These are phyloP conservation scores for Lomographa bimaculata DNA, from an alignment of 2,888 invertebrate genomes.

Conservation along the genomic window DNA sequence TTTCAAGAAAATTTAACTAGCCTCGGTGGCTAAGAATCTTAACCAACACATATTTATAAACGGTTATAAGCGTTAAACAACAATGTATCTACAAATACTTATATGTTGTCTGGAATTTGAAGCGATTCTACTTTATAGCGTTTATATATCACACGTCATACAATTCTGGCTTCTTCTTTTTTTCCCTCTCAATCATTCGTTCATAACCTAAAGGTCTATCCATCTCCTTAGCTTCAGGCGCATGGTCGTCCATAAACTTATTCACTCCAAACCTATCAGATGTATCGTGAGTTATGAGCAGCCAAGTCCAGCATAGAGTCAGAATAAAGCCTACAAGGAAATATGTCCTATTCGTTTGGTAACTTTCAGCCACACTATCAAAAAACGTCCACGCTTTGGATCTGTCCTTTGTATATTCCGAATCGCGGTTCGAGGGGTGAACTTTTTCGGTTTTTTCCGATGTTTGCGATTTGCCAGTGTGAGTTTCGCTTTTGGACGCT, in stretches of 20 bases:
- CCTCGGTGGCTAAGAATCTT: too few species aligned
- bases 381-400: constrained; percentile 56
- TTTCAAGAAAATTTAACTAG: too few species aligned
- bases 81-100: too few species aligned
- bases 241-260: constrained; percentile 37
- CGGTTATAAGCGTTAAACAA: too few species aligned
- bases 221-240: constrained; percentile 29
- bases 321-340: constrained; percentile 59
- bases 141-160: constrained; percentile 70
- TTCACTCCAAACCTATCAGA: constrained; percentile 38
- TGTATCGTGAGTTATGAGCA: constrained; percentile 42
- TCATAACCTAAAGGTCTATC: constrained; percentile 63
- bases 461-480: constrained; percentile 22
- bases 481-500: constrained; percentile 49
- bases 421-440: constrained; percentile 65
- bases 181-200: constrained; percentile 45
- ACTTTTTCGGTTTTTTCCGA: constrained; percentile 49
- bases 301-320: constrained; percentile 35
- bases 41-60: too few species aligned
- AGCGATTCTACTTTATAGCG: too few species aligned
- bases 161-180: constrained; percentile 57
- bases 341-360: constrained; percentile 44
- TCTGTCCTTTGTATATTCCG: constrained; percentile 43
- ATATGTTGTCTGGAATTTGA: too few species aligned
- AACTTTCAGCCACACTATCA: constrained; percentile 58